These are phyloP conservation scores for Hemichromis elongatus DNA, from an alignment of 2,113 vertebrate species.

Conservation along the genomic window DNA sequence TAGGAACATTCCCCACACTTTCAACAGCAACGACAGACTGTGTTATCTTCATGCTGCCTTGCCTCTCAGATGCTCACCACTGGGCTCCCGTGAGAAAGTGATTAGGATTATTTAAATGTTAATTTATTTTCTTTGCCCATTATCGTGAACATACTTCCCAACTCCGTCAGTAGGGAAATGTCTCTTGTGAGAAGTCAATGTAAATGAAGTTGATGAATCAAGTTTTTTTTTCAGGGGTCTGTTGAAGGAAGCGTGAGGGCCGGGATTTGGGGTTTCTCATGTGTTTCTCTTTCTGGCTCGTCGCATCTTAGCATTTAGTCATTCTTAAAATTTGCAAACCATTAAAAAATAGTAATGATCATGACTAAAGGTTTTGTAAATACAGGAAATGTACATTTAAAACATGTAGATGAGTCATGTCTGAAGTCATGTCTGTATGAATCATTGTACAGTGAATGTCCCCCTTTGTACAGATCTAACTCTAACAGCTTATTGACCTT, in stretches of 20 bases:
- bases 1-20: background rate
- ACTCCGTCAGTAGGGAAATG: conserved; percentile 12
- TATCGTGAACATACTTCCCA: conserved; percentile 12
- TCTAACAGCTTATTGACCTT: background rate
- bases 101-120: conserved; percentile 65
- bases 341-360: background rate
- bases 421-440: no score
- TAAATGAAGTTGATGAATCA: conserved; percentile 40
- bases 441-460: background rate
- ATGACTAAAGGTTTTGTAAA: background rate
- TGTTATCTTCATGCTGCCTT: conserved; percentile 21
- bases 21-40: background rate
- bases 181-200: conserved; percentile 15
- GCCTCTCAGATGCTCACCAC: conserved; percentile 39
- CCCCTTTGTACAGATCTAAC: background rate
- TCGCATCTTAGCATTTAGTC: background rate
- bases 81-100: conserved; percentile 10
- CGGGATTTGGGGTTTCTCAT: background rate
- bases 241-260: background rate
- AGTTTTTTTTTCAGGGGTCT: conserved; percentile 24
- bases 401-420: background rate
- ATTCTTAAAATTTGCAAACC: background rate
- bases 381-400: background rate
- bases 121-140: conserved; percentile 50
- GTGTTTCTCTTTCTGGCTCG: background rate